Percentiles rank a stretch among this genome's conserved stretches.
Evolutionary conservation across 35 echinoderm and acorn worm species (phyloP).

Genomic region (Lytechinus pictus): DNA sequence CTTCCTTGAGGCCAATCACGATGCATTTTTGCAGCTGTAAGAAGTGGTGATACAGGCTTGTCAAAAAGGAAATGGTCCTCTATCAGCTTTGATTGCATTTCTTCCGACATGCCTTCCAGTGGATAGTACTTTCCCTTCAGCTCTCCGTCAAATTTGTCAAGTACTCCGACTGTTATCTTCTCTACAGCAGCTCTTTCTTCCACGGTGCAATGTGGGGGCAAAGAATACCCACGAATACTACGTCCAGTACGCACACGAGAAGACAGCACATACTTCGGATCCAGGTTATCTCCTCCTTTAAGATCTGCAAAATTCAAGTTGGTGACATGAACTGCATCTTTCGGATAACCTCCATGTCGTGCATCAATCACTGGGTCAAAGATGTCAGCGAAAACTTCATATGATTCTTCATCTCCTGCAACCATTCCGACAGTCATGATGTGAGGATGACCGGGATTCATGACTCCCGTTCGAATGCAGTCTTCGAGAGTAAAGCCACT

Average conservation of each 20-base stretch:
- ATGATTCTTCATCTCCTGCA: conserved; percentile 95
- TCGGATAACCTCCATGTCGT: conserved; percentile 87
- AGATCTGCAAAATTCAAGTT: conserved; percentile 83
- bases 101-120: conserved; percentile 95
- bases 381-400: conserved; percentile 87
- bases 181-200: conserved; percentile 89
- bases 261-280: conserved; percentile 92
- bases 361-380: conserved; percentile 98
- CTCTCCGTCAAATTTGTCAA: conserved; percentile 77
- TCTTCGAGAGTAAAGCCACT: conserved; percentile 75
- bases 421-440: conserved; percentile 99
- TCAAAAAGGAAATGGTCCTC: conserved; percentile 98
- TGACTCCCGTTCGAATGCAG: conserved; percentile 82
- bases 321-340: conserved; percentile 83
- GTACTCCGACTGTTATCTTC: conserved; percentile 72
- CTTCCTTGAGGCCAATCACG: conserved; percentile 97
- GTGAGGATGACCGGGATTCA: conserved; percentile 96
- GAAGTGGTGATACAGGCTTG: conserved; percentile 94
- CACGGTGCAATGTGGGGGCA: conserved; percentile 85
- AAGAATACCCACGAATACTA: conserved; percentile 88
- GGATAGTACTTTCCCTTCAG: conserved; percentile 90
- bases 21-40: conserved; percentile 94
- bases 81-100: conserved; percentile 90
- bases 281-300: conserved; percentile 77
- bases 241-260: conserved; percentile 93